These are phyloP conservation scores for Xenopus petersii DNA, from an alignment of 2,797 vertebrate species.

Conservation along the genomic window DNA sequence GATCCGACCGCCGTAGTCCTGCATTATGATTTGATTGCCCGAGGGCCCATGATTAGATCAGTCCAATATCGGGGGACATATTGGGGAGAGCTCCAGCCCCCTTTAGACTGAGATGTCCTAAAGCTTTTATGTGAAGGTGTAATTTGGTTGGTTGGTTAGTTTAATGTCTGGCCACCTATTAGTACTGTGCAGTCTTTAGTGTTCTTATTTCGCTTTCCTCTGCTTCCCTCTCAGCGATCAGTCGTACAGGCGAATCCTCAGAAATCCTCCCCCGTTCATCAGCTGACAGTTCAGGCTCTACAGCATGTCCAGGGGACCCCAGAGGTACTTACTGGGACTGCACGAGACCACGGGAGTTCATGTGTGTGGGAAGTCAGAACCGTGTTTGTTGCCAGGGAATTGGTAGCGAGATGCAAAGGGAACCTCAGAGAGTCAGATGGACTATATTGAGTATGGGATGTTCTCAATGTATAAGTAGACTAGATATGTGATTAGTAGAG, in stretches of 20 bases:
- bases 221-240: conserved; percentile 71
- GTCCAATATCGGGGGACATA: too few relatives aligned
- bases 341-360: not conserved
- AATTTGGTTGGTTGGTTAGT: too few relatives aligned
- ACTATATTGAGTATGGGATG: too few relatives aligned
- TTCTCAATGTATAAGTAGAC: too few relatives aligned
- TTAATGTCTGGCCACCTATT: not conserved
- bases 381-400: not conserved
- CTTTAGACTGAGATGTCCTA: too few relatives aligned
- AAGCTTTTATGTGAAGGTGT: too few relatives aligned
- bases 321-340: conserved; percentile 66
- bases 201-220: conserved; percentile 43
- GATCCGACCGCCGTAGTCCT: too few relatives aligned
- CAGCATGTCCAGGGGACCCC: conserved; percentile 81
- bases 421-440: not conserved
- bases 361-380: too few relatives aligned
- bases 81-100: too few relatives aligned
- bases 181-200: not conserved
- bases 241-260: conserved; percentile 78
- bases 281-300: conserved; percentile 75
- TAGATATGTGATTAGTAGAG: too few relatives aligned
- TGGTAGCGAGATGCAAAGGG: not conserved
- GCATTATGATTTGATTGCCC: too few relatives aligned
- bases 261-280: conserved; percentile 78
- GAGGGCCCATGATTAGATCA: too few relatives aligned